These are phyloP conservation scores for Eumerus sabulonum DNA, from an alignment of 2,888 invertebrate genomes.

Conservation along the genomic window DNA sequence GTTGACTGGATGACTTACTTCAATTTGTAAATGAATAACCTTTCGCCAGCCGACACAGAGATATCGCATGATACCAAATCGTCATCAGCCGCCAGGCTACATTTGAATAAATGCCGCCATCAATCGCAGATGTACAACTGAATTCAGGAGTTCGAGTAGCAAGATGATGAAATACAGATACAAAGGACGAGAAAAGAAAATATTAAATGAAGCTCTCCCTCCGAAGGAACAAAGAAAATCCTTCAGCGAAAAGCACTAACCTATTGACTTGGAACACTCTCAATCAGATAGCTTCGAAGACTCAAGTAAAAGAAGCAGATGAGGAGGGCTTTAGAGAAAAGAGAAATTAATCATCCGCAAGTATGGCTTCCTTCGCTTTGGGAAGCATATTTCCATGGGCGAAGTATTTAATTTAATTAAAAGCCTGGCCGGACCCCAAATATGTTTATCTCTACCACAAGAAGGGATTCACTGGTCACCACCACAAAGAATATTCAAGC, in stretches of 20 bases:
- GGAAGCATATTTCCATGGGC: slow-evolving; percentile 17
- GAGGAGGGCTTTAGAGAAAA: not conserved
- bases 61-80: no score
- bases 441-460: not conserved
- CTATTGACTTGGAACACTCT: not conserved
- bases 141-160: no score
- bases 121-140: no score
- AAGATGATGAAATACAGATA: no score
- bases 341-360: slow-evolving; percentile 27
- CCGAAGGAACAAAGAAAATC: not conserved
- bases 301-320: not conserved
- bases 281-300: not conserved
- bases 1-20: no score
- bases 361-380: not conserved
- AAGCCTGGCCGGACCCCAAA: slow-evolving; percentile 18
- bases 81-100: no score
- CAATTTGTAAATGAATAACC: no score
- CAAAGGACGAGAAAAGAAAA: no score
- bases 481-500: not conserved
- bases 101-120: no score
- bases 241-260: not conserved
- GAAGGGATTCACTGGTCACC: not conserved
- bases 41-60: no score
- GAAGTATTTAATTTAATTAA: slow-evolving; percentile 51
- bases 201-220: not conserved